Evolutionary conservation across 2,113 vertebrate species (phyloP).

Genomic region (Cavia aperea): DNA sequence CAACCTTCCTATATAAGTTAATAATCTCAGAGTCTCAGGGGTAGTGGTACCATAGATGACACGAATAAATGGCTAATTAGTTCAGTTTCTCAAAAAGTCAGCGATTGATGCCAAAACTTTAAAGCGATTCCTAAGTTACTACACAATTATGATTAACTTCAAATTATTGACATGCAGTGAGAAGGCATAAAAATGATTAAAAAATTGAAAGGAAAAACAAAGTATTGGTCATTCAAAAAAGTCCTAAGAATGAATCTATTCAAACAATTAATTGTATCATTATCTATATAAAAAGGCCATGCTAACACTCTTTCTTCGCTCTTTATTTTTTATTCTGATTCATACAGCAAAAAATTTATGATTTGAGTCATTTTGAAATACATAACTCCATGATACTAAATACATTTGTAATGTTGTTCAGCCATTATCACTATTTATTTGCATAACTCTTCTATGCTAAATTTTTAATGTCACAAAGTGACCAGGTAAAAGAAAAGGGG

Average conservation of each 20-base stretch:
- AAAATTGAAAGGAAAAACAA: slow-evolving; percentile 19
- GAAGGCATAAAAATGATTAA: background rate
- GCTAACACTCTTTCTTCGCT: background rate
- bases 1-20: background rate
- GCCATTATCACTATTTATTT: background rate
- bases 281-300: background rate
- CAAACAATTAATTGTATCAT: background rate
- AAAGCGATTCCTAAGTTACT: slow-evolving; percentile 1
- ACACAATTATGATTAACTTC: background rate
- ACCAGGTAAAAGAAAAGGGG: background rate
- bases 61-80: background rate
- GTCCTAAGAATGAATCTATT: background rate
- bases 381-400: background rate
- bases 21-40: background rate
- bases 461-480: background rate
- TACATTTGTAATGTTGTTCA: background rate
- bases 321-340: background rate
- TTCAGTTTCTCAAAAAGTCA: slow-evolving; percentile 18
- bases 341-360: background rate
- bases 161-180: background rate
- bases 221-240: background rate
- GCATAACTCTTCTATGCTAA: too few relatives aligned
- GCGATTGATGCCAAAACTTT: background rate
- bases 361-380: background rate
- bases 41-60: background rate